Percentiles rank a stretch among this genome's conserved stretches.
phyloP scores from a whole-genome alignment of 64 coral and sea anemone species.

The Dendrophyllia cribrosa region DNA sequence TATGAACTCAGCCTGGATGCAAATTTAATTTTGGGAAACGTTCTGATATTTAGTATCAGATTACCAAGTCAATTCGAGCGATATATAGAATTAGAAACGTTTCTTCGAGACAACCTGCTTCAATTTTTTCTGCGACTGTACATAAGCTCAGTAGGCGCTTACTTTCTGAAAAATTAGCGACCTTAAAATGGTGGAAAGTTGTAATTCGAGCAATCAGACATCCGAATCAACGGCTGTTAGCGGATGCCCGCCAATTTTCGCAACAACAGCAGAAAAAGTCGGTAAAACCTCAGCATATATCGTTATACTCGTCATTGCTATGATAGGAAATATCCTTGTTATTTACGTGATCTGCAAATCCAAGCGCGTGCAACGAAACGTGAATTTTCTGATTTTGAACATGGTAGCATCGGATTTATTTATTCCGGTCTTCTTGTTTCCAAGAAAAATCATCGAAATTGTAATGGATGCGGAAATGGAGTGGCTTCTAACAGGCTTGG shows the following conservation, averaged over 20 bases:
- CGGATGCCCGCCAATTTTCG: not conserved
- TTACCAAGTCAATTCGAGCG: not conserved
- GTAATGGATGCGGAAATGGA: not conserved
- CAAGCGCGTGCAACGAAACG: constrained; percentile 24
- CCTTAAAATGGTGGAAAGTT: not conserved
- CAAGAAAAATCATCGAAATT: not conserved
- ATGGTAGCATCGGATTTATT: constrained; percentile 38
- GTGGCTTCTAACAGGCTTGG: not conserved
- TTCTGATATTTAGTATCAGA: not conserved
- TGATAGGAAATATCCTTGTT: constrained; percentile 18
- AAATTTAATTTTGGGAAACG: not conserved
- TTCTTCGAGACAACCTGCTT: no score
- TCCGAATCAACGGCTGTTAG: not conserved
- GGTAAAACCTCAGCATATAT: not conserved
- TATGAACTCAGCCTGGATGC: not conserved
- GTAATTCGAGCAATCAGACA: constrained; percentile 27
- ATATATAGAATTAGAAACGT: not conserved
- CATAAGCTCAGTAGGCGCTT: no score
- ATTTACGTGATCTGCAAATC: constrained; percentile 7
- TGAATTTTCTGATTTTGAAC: constrained; percentile 48
- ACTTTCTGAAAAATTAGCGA: no score
- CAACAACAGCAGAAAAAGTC: constrained; percentile 3
- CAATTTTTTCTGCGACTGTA: no score
- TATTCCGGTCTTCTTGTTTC: constrained; percentile 6
- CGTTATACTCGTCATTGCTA: constrained; percentile 1